Conservation (phyloP, 2,888 invertebrate genomes). For the Pyrochroa serraticornis region DNA sequence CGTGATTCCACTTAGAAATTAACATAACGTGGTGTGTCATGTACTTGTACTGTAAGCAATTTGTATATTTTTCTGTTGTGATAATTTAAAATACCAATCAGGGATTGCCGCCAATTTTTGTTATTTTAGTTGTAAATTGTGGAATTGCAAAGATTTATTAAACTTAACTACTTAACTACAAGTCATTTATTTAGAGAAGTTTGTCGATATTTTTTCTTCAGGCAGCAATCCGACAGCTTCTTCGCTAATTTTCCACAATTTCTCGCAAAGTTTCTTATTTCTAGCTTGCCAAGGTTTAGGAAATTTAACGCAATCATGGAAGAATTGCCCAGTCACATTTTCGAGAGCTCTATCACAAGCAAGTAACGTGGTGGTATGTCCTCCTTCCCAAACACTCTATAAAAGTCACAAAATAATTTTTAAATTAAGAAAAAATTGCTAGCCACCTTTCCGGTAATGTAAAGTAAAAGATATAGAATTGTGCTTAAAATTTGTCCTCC, state of each 20-base stretch:
- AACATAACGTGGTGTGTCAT: too few relatives aligned
- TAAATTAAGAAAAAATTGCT: too few relatives aligned
- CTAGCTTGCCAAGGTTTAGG: conserved; percentile 4
- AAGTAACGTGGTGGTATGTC: conserved; percentile 18
- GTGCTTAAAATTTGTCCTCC: background rate
- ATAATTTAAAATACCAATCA: too few relatives aligned
- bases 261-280: background rate
- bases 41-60: too few relatives aligned
- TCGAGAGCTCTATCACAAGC: conserved; percentile 4
- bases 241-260: conserved; percentile 7
- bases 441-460: too few relatives aligned
- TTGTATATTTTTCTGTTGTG: too few relatives aligned
- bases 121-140: too few relatives aligned
- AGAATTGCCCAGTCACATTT: conserved; percentile 1
- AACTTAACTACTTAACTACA: too few relatives aligned
- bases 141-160: too few relatives aligned
- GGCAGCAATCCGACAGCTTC: background rate
- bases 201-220: conserved; percentile 1
- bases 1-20: too few relatives aligned
- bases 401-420: background rate
- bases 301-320: conserved; percentile 7
- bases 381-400: conserved; percentile 17
- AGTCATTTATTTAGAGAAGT: background rate
- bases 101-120: too few relatives aligned
- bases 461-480: background rate